A percentile compares a stretch with the other conserved stretches of the same genome.
Conservation (phyloP, 2,888 invertebrate species). For the Tetragnatha montana region DNA sequence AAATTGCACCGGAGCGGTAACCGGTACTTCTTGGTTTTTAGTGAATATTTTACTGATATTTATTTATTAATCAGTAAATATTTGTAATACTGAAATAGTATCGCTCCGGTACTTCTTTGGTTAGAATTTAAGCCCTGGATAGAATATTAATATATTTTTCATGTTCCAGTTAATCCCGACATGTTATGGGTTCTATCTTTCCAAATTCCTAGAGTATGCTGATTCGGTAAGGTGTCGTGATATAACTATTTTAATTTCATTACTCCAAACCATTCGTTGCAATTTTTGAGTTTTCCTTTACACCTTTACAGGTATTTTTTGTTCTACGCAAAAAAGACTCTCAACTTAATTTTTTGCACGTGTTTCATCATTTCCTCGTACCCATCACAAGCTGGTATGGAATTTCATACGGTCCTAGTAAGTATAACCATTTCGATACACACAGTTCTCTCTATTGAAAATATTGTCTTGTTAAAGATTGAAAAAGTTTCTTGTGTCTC, state of each 20-base stretch:
- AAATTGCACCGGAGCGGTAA: too few species aligned
- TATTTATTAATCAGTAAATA: too few species aligned
- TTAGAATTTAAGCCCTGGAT: too few species aligned
- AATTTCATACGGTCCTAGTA: constrained; percentile 37
- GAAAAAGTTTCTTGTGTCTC: too few species aligned
- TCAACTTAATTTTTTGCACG: constrained; percentile 72
- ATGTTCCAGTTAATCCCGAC: constrained; percentile 85
- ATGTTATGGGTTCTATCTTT: constrained; percentile 93
- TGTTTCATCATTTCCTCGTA: constrained; percentile 72
- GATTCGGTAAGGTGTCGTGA: constrained; percentile 82
- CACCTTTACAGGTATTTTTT: constrained; percentile 65
- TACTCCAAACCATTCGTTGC: background rate
- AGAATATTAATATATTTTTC: too few species aligned
- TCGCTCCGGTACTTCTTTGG: too few species aligned
- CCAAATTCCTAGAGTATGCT: constrained; percentile 89
- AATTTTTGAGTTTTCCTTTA: background rate
- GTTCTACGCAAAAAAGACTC: constrained; percentile 72
- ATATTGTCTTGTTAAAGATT: too few species aligned
- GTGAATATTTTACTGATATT: too few species aligned
- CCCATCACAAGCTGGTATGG: constrained; percentile 68
- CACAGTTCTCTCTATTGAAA: too few species aligned
- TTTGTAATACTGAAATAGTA: too few species aligned
- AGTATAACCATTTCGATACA: background rate
- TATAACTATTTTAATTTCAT: background rate
- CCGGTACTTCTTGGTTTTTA: too few species aligned